These are phyloP conservation scores for Threskiornis aethiopicus DNA, from an alignment of 2,797 vertebrate genomes.

Conservation along the genomic window DNA sequence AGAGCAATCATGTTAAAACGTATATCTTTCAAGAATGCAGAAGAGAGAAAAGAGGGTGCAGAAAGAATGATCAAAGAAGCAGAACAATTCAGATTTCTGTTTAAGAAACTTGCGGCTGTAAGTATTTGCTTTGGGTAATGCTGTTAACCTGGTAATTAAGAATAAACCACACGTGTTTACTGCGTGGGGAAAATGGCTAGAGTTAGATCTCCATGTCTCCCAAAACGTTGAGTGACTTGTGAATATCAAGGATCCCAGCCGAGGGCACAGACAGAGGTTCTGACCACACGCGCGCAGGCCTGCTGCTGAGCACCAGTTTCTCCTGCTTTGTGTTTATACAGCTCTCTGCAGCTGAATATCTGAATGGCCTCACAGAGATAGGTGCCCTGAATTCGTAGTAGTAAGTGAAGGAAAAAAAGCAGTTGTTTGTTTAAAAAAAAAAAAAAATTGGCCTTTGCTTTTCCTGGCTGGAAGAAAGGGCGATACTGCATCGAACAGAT, in stretches of 20 bases:
- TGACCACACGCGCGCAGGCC: not conserved
- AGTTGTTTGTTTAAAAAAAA: not conserved
- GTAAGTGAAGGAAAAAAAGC: not conserved
- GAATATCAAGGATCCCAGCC: not conserved
- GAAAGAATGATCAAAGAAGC: conserved; percentile 95
- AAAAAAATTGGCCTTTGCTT: not conserved
- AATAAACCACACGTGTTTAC: not conserved
- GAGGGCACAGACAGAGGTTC: not conserved
- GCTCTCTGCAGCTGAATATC: not conserved
- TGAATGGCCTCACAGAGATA: not conserved
- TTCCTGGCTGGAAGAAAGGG: not conserved
- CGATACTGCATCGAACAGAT: not conserved
- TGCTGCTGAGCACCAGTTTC: not conserved
- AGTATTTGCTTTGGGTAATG: conserved; percentile 61
- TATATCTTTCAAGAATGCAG: conserved; percentile 89
- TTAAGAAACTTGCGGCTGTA: conserved; percentile 89
- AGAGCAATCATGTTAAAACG: conserved; percentile 94
- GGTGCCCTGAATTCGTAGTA: not conserved
- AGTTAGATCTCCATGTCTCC: not conserved
- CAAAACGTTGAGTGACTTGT: not conserved
- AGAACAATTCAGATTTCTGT: conserved; percentile 91
- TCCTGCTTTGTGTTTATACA: not conserved
- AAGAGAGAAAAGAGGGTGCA: conserved; percentile 93
- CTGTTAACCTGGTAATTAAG: not conserved
- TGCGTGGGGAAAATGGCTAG: not conserved